These are phyloP conservation scores for Morone saxatilis DNA, from an alignment of 2,113 vertebrate genomes.

Conservation along the genomic window DNA sequence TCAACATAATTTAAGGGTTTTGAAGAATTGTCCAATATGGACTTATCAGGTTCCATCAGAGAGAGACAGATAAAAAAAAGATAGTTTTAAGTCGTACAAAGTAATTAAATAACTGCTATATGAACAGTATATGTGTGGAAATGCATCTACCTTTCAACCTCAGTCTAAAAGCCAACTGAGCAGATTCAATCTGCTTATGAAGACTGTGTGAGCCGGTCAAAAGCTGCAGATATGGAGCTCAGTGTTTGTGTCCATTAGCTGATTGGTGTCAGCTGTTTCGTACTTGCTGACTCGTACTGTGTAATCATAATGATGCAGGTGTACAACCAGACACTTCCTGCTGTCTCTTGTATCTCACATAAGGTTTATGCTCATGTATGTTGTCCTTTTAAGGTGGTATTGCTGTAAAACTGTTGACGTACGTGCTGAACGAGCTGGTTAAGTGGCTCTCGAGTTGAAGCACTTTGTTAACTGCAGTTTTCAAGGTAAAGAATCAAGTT, in stretches of 20 bases:
- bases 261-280: not conserved
- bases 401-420: not conserved
- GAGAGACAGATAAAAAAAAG: no score
- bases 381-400: no score
- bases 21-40: no score
- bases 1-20: no score
- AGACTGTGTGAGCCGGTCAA: not conserved
- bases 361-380: not conserved
- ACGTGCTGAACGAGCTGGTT: not conserved
- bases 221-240: not conserved
- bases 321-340: not conserved
- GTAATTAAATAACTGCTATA: no score
- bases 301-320: conserved; percentile 7
- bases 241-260: conserved; percentile 9
- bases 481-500: not conserved
- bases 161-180: not conserved
- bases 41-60: no score
- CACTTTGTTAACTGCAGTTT: not conserved
- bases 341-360: not conserved
- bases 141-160: no score
- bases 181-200: not conserved
- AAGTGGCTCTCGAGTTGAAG: not conserved
- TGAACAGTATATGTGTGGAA: no score
- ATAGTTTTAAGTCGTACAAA: no score
- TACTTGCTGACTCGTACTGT: not conserved